Evolutionary conservation across 1,140 invertebrate genomes (phyloP), one percentile per base, ranked within the genome.

Genomic region (Pseudomyrmex dendroicus): DNA sequence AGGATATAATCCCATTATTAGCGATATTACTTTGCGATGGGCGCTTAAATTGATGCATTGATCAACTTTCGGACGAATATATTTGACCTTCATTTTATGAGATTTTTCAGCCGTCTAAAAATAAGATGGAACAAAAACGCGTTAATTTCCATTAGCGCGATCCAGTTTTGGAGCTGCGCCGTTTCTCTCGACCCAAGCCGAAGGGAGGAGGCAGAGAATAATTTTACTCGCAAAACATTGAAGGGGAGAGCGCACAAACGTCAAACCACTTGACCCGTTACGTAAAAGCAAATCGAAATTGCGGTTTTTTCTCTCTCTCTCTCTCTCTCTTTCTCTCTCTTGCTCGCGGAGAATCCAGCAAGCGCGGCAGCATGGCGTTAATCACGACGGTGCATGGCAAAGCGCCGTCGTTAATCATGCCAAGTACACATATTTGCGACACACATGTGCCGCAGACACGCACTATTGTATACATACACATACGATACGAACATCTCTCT

Each of bases 361-460:
- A 66, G n/a, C 25, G 62, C 50, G 67, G 72, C 35, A 70, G 66
- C 52, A 35, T 35, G 54, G 3, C 64, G 20, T 78, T 78, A 78
- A 70, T 78, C 44, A 78, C 20, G 44, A 17, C 15, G 35, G 8
- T 25, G 44, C 35, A 35, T 35, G 35, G 35, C 20, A 50, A 70
- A 72, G 66, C 15, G 12, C 44, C 46, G 66, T 15, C 76, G 66
- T 80, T 80, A 80, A 80, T 80, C 76, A 80, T 46, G 76, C 35
- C 66, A 59, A 72, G 44, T 72, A 59, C 66, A 80, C 64, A 13
- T 48, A 35, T 70, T 70, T 59, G 46, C 76, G 52, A 12, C 63
- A 35, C 35, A 5, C 35, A 46, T 61, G 56, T 48, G 72, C 44
- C 62, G 25, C 62, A 54, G 25, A 20, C 62, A 77, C 13, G 48